Evolutionary conservation across 2,888 invertebrate species (phyloP).

Genomic region (Ennomos quercinarius): DNA sequence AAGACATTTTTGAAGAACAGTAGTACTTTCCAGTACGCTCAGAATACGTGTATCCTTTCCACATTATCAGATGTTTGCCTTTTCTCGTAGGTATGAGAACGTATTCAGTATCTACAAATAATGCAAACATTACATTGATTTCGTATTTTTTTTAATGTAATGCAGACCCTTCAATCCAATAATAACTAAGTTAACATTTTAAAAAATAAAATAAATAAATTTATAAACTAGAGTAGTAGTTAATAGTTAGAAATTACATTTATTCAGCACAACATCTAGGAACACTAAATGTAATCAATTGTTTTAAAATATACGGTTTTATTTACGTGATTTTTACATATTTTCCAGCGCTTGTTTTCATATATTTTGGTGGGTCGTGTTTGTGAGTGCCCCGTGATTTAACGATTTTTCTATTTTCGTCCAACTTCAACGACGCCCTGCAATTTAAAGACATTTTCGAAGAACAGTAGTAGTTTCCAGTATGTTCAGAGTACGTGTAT

Average conservation of each 20-base stretch:
- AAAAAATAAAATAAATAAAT: no score
- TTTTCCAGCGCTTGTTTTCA: slow-evolving; percentile 14
- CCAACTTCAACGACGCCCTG: slow-evolving; percentile 46
- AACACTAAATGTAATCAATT: no score
- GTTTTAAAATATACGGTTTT: no score
- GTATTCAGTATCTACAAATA: slow-evolving; percentile 10
- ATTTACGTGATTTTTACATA: slow-evolving; percentile 15
- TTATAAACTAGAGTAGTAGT: no score
- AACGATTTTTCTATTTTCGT: slow-evolving; percentile 30
- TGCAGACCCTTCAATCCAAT: no score
- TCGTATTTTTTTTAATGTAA: no score
- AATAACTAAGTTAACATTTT: no score
- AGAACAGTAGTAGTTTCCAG: slow-evolving; percentile 27
- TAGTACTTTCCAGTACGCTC: slow-evolving; percentile 1
- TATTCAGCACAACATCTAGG: no score
- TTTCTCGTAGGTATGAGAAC: slow-evolving; percentile 8
- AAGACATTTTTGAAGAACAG: slow-evolving; percentile 1
- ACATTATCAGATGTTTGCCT: slow-evolving; percentile 11
- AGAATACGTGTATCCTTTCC: slow-evolving; percentile 12
- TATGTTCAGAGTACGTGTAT: slow-evolving; percentile 27
- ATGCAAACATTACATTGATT: not conserved
- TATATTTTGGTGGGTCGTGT: slow-evolving; percentile 28
- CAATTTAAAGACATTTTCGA: slow-evolving; percentile 27
- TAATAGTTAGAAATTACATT: no score
- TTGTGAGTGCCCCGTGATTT: slow-evolving; percentile 24